Base-by-base conservation (phyloP, 2,888 invertebrate genomes). In the Lycophotia porphyrea region DNA sequence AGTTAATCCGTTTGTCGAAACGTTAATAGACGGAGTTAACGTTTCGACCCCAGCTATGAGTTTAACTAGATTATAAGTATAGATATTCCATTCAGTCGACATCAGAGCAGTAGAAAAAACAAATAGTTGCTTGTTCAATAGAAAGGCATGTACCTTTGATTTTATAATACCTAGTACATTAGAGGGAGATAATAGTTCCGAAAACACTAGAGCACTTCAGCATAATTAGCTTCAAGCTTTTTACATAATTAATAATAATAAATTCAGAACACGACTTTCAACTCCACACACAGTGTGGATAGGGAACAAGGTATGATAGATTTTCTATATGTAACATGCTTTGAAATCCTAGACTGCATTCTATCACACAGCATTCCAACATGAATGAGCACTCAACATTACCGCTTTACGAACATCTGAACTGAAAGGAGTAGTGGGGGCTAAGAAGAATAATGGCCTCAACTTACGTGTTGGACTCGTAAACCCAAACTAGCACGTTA, bases 151-250 rank as follows among this genome's bases (percentile, higher is more conserved):
- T 21, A 3, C 49, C 49, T 4, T 49, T 49, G 49, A 69, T 36
- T 49, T n/a, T 42, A 69, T 49, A 61, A 78, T 69, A 69, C 18
- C 3, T 18, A 44, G 36, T 42, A 61, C n/a, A 47, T 47, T n/a
- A 71, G 15, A 64, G 34, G 13, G 36, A 36, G 27, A 44, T 60
- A 60, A 49, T 65, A 81, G 58, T 74, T 49, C 27, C 64, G 47
- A 34, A 78, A 80, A 80, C 42, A 49, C 60, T 42, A 58, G 55
- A 80, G 64, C 63, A 71, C 63, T 55, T 80, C 1, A 47, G 63
- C 39, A 39, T 47, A 77, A 58, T 64, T 47, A 34, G 55, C n/a
- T 27, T 63, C 13, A 71, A 47, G 47, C 55, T 64, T 55, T 55
- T 49, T 36, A 60, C n/a, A 60, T 65, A 80, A 49, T 49, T 34